A percentile compares a stretch with the other conserved stretches of the same genome.
Evolutionary conservation across 2,113 vertebrate species (phyloP).

Genomic region (Cheirogaleus medius): DNA sequence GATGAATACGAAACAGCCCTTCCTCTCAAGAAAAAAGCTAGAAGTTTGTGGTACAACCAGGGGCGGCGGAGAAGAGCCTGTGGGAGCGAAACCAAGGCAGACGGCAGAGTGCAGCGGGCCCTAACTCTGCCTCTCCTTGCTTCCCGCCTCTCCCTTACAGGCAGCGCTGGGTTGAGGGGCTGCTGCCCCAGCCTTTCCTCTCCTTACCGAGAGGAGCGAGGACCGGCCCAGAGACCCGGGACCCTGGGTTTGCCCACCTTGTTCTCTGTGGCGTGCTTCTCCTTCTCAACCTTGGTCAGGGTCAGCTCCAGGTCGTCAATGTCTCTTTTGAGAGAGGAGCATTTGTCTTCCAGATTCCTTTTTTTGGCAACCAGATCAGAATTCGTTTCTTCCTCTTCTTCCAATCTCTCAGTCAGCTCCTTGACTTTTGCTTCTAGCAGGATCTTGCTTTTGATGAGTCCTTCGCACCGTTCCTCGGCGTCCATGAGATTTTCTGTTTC

Average conservation of each 20-base stretch:
- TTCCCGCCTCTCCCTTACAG: neutral
- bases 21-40: neutral
- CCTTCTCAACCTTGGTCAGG: conserved; percentile 89
- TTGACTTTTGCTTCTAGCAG: conserved; percentile 89
- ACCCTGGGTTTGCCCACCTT: conserved; percentile 81
- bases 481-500: conserved; percentile 86
- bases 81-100: neutral
- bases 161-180: fast-evolving
- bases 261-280: conserved; percentile 91
- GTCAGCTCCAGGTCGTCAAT: conserved; percentile 91
- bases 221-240: fast-evolving
- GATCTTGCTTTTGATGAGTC: conserved; percentile 86
- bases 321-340: conserved; percentile 90
- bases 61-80: neutral
- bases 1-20: neutral
- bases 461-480: conserved; percentile 86
- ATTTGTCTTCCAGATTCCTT: conserved; percentile 90
- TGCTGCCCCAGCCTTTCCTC: neutral
- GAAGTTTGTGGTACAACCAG: neutral
- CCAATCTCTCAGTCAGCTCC: conserved; percentile 88
- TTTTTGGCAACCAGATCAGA: conserved; percentile 87
- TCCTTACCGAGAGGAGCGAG: neutral
- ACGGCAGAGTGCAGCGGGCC: neutral
- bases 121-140: fast-evolving
- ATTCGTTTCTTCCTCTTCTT: conserved; percentile 89